Evolutionary conservation across 2,888 invertebrate species (phyloP).

Genomic region (Hypena proboscidalis): DNA sequence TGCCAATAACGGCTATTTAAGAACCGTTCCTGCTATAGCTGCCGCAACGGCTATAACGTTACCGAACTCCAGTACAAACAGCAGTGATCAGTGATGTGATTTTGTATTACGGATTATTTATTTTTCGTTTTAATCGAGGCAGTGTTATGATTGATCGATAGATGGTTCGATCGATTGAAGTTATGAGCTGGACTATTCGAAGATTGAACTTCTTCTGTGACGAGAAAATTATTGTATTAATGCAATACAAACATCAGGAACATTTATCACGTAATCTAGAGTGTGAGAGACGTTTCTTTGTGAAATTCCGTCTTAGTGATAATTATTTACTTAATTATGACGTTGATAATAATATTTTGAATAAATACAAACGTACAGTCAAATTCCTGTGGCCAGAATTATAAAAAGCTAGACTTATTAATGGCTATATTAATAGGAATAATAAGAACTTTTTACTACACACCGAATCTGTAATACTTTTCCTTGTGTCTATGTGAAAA

Average conservation of each 20-base stretch:
- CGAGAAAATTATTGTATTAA: neutral
- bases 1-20: neutral
- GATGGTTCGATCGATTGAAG: constrained; percentile 2
- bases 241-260: too few relatives aligned
- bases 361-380: constrained; percentile 2
- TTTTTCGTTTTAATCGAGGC: constrained; percentile 9
- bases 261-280: too few relatives aligned
- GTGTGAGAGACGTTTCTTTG: neutral
- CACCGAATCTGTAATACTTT: neutral
- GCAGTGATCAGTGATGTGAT: constrained; percentile 46
- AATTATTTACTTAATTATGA: neutral
- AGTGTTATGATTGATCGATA: constrained; percentile 11
- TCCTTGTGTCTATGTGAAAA: too few relatives aligned
- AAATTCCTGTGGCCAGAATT: too few relatives aligned
- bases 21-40: constrained; percentile 9
- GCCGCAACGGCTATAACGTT: constrained; percentile 18
- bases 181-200: neutral
- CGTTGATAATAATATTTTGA: constrained; percentile 7
- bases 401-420: neutral
- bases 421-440: neutral
- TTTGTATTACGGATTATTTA: constrained; percentile 32
- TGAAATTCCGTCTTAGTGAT: constrained; percentile 4
- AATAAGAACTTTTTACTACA: neutral
- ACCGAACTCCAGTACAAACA: constrained; percentile 37
- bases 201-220: neutral